phyloP scores from a whole-genome alignment of 2,113 vertebrate species.

The Aythya baeri region DNA sequence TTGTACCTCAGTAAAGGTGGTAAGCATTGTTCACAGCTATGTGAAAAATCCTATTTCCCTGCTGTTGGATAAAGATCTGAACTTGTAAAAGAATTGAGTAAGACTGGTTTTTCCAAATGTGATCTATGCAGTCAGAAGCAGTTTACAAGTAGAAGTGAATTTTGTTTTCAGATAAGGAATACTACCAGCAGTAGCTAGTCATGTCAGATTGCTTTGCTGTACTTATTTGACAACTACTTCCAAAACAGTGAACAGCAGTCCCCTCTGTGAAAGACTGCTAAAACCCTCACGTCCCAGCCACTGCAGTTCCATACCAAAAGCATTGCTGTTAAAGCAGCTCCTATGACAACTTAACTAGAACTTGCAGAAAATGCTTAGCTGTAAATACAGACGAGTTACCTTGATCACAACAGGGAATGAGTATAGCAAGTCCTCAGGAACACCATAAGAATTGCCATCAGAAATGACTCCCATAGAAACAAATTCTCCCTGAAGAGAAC shows the following conservation, averaged over 20 bases:
- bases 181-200: background rate
- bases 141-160: background rate
- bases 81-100: background rate
- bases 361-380: background rate
- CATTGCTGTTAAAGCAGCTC: background rate
- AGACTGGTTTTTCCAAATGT: background rate
- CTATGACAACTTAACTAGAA: background rate
- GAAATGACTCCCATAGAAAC: slow-evolving; percentile 97
- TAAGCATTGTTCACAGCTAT: background rate
- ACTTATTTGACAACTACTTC: background rate
- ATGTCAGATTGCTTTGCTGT: background rate
- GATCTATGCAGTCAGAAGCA: background rate
- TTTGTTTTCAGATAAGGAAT: background rate
- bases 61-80: background rate
- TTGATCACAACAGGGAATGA: slow-evolving; percentile 96
- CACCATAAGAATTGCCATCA: slow-evolving; percentile 87
- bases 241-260: background rate
- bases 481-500: slow-evolving; percentile 87
- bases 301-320: background rate
- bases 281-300: background rate
- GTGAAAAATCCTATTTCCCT: background rate
- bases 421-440: slow-evolving; percentile 92
- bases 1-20: background rate
- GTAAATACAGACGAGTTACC: slow-evolving; percentile 71
- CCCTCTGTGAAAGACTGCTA: background rate